Evolutionary conservation across 1,140 invertebrate species (phyloP), one percentile per base, ranked within the genome.

Genomic region (Drosophila prosaltans): DNA sequence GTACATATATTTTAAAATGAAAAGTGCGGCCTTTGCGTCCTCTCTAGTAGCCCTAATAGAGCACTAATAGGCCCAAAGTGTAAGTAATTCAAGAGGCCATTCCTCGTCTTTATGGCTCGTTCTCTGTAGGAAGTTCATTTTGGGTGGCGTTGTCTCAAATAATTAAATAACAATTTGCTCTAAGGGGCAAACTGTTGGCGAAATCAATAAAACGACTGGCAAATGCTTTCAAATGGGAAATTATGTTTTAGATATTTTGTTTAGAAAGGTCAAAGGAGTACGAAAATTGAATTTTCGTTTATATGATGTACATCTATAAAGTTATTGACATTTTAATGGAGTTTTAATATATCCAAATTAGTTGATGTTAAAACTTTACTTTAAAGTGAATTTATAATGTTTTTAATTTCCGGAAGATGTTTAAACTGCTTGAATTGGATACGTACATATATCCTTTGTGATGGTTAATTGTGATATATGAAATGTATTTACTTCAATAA

Each of bases 91-190:
- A 51, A 51, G 0, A 26, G 45, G 32, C 32, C 21, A 3, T 51
- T 24, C 21, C 21, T 51, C 21, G 21, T 4, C 41, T n/a, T n/a
- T n/a, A 43, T 43, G 41, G 7, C 45, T 8, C 21, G 21, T 21
- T 48, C 24, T 48, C 3, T 36, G 32, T 11, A 45, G 11, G 28
- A 58, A 30, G n/a, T 32, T 26, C 8, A 62, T 16, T 62, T 51
- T 40, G 32, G 32, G 40, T 26, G 24, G 11, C 26, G 43, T 24
- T 63, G 61, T 48, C 61, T 48, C 9, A 63, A 51, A 41, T 64
- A 64, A 64, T 64, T 64, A 45, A 64, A 51, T 64, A 64, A 64
- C 26, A 64, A 64, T 36, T 48, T 48, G 43, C 62, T 51, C 2
- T 11, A 43, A 16, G 45, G 45, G 45, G 45, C 2, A 64, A 48